Percentiles rank a stretch among this genome's conserved stretches.
Conservation (phyloP, 2,888 invertebrate genomes). For the Stramonita haemastoma region DNA sequence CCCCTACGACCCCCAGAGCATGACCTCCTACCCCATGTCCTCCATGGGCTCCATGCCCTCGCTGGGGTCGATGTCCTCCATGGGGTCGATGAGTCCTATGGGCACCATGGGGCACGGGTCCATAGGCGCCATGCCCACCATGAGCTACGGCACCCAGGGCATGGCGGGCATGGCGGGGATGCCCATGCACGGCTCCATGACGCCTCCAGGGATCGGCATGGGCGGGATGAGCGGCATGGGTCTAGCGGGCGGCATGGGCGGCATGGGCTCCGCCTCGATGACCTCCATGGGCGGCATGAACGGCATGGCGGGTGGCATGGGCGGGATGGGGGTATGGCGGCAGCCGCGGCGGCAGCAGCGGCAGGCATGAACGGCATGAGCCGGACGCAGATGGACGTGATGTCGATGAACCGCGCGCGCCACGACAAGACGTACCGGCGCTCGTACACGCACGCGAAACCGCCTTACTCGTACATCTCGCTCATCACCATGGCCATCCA, state of each 20-base stretch:
- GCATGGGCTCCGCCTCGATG: constrained; percentile 64
- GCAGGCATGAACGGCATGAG: constrained; percentile 68
- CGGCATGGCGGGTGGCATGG: constrained; percentile 81
- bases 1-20: constrained; percentile 61
- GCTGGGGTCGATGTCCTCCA: constrained; percentile 52
- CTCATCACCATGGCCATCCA: constrained; percentile 99
- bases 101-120: constrained; percentile 59
- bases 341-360: constrained; percentile 65
- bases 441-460: constrained; percentile 89
- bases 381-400: constrained; percentile 62
- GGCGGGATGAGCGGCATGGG: constrained; percentile 60
- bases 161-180: constrained; percentile 58
- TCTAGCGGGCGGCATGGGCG: constrained; percentile 56
- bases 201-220: constrained; percentile 49
- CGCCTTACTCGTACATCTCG: constrained; percentile 98
- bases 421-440: constrained; percentile 90
- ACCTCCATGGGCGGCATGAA: constrained; percentile 81
- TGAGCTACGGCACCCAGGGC: constrained; percentile 47
- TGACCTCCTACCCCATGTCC: constrained; percentile 57
- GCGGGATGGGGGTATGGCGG: constrained; percentile 57
- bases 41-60: constrained; percentile 40
- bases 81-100: constrained; percentile 61
- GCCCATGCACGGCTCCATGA: constrained; percentile 55
- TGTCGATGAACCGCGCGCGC: constrained; percentile 83
- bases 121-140: constrained; percentile 58